Conservation (phyloP, 2,113 vertebrate genomes). For the Illadopsis cleaveri region DNA sequence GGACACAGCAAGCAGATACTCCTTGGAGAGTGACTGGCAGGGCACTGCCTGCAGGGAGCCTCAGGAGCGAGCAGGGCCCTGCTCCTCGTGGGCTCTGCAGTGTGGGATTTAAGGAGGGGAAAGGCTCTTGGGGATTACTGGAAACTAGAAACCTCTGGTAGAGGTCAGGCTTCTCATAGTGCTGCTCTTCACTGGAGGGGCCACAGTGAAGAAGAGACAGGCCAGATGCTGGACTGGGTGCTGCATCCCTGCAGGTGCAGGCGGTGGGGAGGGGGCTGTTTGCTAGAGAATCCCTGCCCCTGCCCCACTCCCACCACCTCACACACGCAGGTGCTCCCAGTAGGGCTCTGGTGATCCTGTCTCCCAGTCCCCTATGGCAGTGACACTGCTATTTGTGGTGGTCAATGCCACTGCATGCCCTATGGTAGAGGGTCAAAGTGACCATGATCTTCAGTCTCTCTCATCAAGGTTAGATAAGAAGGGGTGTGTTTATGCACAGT, state of each 20-base stretch:
- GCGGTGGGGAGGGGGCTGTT: neutral
- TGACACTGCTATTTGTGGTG: neutral
- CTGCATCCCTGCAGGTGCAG: neutral
- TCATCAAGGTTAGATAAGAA: neutral
- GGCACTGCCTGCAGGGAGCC: neutral
- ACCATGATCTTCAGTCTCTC: neutral
- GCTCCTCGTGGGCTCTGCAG: accelerated
- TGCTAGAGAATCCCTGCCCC: neutral
- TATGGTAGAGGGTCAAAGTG: neutral
- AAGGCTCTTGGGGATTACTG: neutral
- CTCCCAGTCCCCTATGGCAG: neutral
- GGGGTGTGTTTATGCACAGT: too few relatives aligned
- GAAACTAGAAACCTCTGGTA: neutral
- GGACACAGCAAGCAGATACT: accelerated
- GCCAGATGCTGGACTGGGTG: neutral
- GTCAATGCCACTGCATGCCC: neutral
- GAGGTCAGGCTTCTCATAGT: neutral
- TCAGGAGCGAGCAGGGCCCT: neutral
- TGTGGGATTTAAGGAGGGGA: neutral
- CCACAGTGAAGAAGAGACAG: neutral
- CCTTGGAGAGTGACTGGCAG: accelerated
- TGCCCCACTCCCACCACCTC: neutral
- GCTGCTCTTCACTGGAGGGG: neutral
- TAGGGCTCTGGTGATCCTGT: neutral
- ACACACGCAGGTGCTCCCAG: accelerated